Evolutionary conservation across 2,797 vertebrate genomes (phyloP).

Genomic region (Hemitrygon akajei): DNA sequence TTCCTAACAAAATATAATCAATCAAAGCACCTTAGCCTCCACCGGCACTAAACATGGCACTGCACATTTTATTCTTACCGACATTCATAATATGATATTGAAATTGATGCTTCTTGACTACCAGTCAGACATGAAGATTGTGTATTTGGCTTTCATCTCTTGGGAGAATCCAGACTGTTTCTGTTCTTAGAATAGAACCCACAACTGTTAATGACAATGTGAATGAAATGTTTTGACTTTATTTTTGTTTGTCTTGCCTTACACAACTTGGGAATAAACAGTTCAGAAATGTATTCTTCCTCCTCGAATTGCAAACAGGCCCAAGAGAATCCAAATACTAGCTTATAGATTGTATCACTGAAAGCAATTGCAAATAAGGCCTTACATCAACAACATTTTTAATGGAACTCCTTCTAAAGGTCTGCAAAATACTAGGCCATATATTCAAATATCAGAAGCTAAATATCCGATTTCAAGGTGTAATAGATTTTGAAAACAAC

Average conservation of each 20-base stretch:
- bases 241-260: background rate
- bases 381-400: background rate
- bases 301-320: background rate
- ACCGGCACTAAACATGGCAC: background rate
- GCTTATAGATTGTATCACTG: too few relatives aligned
- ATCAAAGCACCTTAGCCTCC: background rate
- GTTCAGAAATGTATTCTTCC: background rate
- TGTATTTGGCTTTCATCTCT: background rate
- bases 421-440: background rate
- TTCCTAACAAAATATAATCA: background rate
- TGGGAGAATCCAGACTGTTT: background rate
- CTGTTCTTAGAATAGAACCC: background rate
- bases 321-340: background rate
- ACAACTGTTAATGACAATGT: background rate
- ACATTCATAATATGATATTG: background rate
- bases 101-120: background rate
- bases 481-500: background rate
- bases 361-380: background rate
- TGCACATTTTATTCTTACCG: background rate
- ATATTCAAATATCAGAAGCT: conserved; percentile 6
- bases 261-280: background rate
- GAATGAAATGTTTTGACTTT: conserved; percentile 2
- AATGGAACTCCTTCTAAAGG: background rate
- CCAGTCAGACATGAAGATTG: background rate
- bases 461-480: background rate